These are phyloP conservation scores for Mastomys natalensis DNA, from an alignment of 2,113 vertebrate genomes.

Conservation along the genomic window DNA sequence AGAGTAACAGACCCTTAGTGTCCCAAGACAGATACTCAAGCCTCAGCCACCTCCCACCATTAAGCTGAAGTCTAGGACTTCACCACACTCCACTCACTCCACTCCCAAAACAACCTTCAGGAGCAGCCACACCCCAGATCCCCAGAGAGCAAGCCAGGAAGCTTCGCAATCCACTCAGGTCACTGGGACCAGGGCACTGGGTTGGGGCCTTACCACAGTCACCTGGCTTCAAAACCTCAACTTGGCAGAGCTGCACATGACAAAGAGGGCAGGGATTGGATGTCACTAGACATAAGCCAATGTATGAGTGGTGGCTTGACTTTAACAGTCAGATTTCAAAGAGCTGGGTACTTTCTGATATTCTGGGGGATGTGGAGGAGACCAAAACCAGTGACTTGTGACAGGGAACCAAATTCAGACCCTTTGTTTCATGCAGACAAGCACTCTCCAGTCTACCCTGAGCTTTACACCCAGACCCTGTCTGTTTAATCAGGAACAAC, in stretches of 20 bases:
- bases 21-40: too few relatives aligned
- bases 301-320: not conserved
- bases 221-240: slow-evolving; percentile 11
- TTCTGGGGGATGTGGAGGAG: too few relatives aligned
- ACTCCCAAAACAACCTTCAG: slow-evolving; percentile 20
- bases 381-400: not conserved
- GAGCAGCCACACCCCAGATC: not conserved
- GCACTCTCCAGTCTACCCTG: not conserved
- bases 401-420: not conserved
- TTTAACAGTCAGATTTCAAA: slow-evolving; percentile 49
- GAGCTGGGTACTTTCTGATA: not conserved
- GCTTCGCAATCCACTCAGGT: not conserved
- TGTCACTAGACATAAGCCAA: not conserved
- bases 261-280: not conserved
- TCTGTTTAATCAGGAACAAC: not conserved
- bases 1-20: fast-evolving
- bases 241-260: not conserved
- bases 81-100: slow-evolving; percentile 20
- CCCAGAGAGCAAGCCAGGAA: slow-evolving; percentile 4
- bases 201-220: not conserved
- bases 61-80: not conserved
- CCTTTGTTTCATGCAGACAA: not conserved
- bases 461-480: not conserved
- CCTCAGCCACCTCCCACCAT: not conserved
- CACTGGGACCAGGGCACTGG: not conserved